Evolutionary conservation across 2,888 invertebrate genomes (phyloP).

Genomic region (Pachycephus smyrnensis): DNA sequence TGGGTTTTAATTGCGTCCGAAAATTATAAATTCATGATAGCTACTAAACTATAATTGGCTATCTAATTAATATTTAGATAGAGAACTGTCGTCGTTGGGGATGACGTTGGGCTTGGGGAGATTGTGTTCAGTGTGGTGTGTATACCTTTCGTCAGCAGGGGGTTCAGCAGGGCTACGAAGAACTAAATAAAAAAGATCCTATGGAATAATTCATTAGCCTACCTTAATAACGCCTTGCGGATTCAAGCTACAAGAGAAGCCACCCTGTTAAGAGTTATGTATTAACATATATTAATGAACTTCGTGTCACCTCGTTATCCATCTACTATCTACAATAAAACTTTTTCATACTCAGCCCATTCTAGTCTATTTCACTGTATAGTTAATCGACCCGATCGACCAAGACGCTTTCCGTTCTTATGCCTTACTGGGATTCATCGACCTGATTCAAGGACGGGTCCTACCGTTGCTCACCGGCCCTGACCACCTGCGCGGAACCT

Average conservation of each 20-base stretch:
- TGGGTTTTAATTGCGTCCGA: slow-evolving; percentile 49
- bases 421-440: neutral
- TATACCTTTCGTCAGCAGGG: slow-evolving; percentile 31
- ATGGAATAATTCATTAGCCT: neutral
- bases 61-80: slow-evolving; percentile 56
- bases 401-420: neutral
- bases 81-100: slow-evolving; percentile 32
- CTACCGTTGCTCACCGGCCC: neutral
- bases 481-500: neutral
- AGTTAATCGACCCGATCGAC: neutral
- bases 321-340: neutral
- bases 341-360: neutral
- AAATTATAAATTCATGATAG: slow-evolving; percentile 56
- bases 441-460: neutral
- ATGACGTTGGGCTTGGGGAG: neutral
- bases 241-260: neutral
- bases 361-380: neutral
- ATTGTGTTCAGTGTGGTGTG: neutral
- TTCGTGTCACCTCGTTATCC: neutral
- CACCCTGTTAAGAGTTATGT: neutral
- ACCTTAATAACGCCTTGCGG: neutral
- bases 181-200: slow-evolving; percentile 17
- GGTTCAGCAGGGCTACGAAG: slow-evolving; percentile 31
- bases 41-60: slow-evolving; percentile 57
- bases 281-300: neutral